phyloP scores from a whole-genome alignment of 2,113 vertebrate species.

The Pterophyllum scalare region DNA sequence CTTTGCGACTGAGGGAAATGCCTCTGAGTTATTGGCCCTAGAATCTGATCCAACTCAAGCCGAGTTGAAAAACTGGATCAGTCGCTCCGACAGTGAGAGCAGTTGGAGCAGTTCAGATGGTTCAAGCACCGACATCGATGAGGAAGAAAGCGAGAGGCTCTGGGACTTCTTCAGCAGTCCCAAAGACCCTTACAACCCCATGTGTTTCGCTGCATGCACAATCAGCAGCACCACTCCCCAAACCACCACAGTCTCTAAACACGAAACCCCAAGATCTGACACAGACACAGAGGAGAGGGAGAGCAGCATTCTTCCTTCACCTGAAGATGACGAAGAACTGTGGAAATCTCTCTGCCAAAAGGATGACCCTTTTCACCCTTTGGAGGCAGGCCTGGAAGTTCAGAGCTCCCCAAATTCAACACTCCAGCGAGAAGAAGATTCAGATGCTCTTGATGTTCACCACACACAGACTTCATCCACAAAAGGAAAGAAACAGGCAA shows the following conservation, averaged over 20 bases:
- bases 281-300: conserved; percentile 51
- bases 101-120: conserved; percentile 78
- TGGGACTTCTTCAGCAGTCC: conserved; percentile 78
- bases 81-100: conserved; percentile 78
- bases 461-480: background rate
- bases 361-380: conserved; percentile 80
- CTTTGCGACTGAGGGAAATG: too few relatives aligned
- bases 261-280: conserved; percentile 40
- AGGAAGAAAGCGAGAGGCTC: conserved; percentile 75
- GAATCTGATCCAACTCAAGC: too few relatives aligned
- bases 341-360: conserved; percentile 73
- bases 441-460: background rate
- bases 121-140: conserved; percentile 68
- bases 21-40: too few relatives aligned
- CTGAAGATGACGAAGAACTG: conserved; percentile 74
- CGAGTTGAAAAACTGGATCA: conserved; percentile 56
- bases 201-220: conserved; percentile 77
- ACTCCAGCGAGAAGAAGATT: background rate
- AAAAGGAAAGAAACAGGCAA: background rate
- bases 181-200: conserved; percentile 80
- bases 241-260: background rate
- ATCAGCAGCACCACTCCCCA: conserved; percentile 28
- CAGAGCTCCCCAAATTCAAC: conserved; percentile 35
- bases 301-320: conserved; percentile 27
- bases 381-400: conserved; percentile 75